Evolutionary conservation across 2,797 vertebrate species (phyloP).

Genomic region (Kryptopterus vitreolus): DNA sequence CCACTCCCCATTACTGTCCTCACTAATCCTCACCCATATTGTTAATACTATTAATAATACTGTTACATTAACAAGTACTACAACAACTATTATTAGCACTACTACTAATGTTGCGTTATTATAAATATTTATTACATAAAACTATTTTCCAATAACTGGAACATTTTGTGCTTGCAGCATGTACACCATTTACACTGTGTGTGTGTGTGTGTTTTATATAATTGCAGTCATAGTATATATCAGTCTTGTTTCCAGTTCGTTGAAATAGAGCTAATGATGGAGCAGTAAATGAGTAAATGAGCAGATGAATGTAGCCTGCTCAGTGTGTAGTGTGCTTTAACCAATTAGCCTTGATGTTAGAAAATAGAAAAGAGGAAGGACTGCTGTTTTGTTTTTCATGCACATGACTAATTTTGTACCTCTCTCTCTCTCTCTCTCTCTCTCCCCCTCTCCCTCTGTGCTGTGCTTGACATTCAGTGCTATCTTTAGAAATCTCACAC

Average conservation of each 20-base stretch:
- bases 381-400: not conserved
- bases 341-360: not conserved
- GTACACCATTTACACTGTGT: not conserved
- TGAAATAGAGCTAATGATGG: not conserved
- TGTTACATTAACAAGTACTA: not conserved
- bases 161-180: not conserved
- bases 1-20: not conserved
- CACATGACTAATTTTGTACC: not conserved
- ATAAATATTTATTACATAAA: not conserved
- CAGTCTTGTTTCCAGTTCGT: not conserved
- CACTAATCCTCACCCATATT: not conserved
- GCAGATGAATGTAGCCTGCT: not conserved
- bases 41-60: not conserved
- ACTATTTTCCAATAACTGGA: too few species aligned
- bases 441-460: not conserved
- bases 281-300: not conserved
- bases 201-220: not conserved
- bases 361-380: not conserved
- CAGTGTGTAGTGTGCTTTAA: not conserved
- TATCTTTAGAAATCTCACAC: conserved; percentile 7
- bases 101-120: not conserved
- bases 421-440: conserved; percentile 31
- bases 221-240: not conserved
- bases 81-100: not conserved
- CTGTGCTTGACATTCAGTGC: conserved; percentile 39